Conservation (phyloP, 2,888 invertebrate species). For the Lasioglossum calceatum region DNA sequence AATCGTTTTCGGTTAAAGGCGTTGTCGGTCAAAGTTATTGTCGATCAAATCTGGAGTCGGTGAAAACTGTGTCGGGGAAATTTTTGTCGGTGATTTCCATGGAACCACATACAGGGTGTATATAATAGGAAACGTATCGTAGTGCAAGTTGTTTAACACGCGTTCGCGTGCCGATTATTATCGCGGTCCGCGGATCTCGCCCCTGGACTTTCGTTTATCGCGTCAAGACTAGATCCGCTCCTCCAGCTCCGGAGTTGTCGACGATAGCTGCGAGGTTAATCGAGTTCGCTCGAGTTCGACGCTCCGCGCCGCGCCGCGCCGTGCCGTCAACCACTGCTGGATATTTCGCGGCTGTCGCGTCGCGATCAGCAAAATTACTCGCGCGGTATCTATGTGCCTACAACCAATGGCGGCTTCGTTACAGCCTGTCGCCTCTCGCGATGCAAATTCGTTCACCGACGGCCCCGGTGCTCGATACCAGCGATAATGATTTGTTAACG, state of each 20-base stretch:
- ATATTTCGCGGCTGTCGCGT: slow-evolving; percentile 30
- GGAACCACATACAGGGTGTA: too few species aligned
- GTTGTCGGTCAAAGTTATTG: too few species aligned
- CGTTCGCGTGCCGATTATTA: slow-evolving; percentile 49
- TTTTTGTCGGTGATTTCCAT: too few species aligned
- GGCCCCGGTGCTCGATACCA: slow-evolving; percentile 33
- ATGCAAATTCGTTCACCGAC: slow-evolving; percentile 39
- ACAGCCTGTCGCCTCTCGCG: slow-evolving; percentile 37
- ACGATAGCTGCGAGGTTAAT: not conserved
- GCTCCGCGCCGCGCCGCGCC: not conserved
- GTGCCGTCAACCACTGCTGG: not conserved
- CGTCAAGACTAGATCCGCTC: not conserved
- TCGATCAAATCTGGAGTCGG: too few species aligned
- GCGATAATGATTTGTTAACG: slow-evolving; percentile 24
- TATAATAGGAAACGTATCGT: too few species aligned
- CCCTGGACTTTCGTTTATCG: not conserved
- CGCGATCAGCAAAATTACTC: slow-evolving; percentile 42
- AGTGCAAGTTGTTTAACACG: not conserved
- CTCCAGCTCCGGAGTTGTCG: not conserved
- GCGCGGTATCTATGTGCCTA: not conserved
- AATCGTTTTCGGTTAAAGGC: too few species aligned
- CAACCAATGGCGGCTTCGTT: slow-evolving; percentile 29
- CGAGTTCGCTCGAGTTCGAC: not conserved
- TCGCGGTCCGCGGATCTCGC: not conserved
- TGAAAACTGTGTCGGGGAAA: too few species aligned